These are phyloP conservation scores for Bos taurus DNA, from an alignment of 2,113 vertebrate species.

Conservation along the genomic window DNA sequence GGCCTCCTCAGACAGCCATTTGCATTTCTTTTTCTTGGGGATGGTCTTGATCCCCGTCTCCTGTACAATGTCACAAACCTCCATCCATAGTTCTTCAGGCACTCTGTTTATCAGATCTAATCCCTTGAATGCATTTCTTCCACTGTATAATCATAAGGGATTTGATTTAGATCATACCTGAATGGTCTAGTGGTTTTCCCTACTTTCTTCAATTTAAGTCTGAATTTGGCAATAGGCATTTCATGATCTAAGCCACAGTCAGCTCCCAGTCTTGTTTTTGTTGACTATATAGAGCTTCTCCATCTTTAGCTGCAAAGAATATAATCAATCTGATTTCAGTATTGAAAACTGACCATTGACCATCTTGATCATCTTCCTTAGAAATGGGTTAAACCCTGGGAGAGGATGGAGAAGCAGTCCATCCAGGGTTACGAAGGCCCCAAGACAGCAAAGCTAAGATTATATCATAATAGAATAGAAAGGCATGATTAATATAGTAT, in stretches of 20 bases:
- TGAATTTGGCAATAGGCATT: neutral
- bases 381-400: neutral
- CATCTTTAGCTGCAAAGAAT: neutral
- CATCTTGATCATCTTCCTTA: neutral
- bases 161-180: neutral
- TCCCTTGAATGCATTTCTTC: neutral
- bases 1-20: neutral
- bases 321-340: neutral
- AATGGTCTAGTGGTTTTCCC: neutral
- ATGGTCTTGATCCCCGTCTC: neutral
- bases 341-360: fast-evolving
- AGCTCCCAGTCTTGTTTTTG: neutral
- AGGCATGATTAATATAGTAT: neutral
- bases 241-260: neutral
- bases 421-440: neutral
- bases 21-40: neutral
- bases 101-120: neutral
- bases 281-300: neutral
- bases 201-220: neutral
- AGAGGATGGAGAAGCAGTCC: neutral
- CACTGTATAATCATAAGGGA: neutral
- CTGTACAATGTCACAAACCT: neutral
- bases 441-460: neutral
- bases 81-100: neutral
- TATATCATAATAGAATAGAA: neutral